Evolutionary conservation across 2,888 invertebrate species (phyloP).

Genomic region (Siphlonurus alternatus): DNA sequence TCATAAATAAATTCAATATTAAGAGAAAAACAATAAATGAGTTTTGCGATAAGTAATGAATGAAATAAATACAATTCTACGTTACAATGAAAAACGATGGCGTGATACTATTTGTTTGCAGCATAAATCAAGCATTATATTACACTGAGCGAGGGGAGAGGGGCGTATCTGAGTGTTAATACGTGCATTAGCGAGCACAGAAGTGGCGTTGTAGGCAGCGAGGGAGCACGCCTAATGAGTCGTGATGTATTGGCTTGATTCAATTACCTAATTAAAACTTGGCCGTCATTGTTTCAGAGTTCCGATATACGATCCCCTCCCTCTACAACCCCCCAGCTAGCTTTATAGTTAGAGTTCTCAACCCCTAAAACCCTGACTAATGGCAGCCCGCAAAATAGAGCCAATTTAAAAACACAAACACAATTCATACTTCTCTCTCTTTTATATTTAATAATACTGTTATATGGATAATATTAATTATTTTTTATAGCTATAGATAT

Average conservation of each 20-base stretch:
- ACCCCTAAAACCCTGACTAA: background rate
- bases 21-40: too few relatives aligned
- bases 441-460: background rate
- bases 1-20: too few relatives aligned
- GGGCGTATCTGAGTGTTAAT: slow-evolving; percentile 4
- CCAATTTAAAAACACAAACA: background rate
- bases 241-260: background rate
- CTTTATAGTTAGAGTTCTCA: background rate
- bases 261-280: background rate
- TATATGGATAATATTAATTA: background rate
- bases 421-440: background rate
- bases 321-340: background rate
- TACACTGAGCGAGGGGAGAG: slow-evolving; percentile 5
- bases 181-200: background rate
- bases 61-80: background rate
- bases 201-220: background rate
- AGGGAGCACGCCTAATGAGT: background rate
- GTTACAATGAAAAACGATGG: background rate
- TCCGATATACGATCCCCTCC: background rate
- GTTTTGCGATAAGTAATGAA: background rate
- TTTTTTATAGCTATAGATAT: background rate
- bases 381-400: background rate
- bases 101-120: background rate
- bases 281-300: background rate
- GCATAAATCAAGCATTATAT: background rate